A percentile compares a stretch with the other conserved stretches of the same genome.
Evolutionary conservation across 2,113 vertebrate genomes (phyloP).

Genomic region (Ageneiosus marmoratus): DNA sequence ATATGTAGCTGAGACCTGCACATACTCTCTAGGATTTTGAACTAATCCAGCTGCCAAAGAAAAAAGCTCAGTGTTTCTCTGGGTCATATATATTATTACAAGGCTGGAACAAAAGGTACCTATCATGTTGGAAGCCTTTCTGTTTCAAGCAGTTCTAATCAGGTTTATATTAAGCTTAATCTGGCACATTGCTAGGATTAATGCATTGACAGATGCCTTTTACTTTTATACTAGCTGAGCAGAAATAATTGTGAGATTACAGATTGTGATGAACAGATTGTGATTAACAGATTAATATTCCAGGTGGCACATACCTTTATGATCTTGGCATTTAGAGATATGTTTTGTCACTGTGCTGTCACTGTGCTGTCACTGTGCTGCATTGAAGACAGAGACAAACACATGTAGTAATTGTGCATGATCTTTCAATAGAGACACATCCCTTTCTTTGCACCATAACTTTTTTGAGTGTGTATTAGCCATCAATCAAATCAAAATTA

Average conservation of each 20-base stretch:
- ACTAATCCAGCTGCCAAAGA: neutral
- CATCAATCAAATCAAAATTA: neutral
- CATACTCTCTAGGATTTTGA: neutral
- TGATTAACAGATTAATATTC: neutral
- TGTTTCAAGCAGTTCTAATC: neutral
- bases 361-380: neutral
- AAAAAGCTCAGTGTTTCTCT: neutral
- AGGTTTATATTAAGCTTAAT: neutral
- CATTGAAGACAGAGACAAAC: neutral
- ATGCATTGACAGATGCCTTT: neutral
- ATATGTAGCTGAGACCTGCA: neutral
- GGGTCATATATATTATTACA: no score
- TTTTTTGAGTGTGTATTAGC: neutral
- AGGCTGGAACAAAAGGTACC: neutral
- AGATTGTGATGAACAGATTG: no score
- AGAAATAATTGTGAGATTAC: neutral
- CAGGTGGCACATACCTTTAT: neutral
- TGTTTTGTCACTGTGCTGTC: neutral
- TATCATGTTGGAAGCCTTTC: neutral
- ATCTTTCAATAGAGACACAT: neutral
- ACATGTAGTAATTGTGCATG: neutral
- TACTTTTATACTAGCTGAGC: neutral
- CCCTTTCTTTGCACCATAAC: neutral
- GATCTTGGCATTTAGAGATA: neutral
- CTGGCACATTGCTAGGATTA: neutral